Evolutionary conservation across 2,888 invertebrate species (phyloP).

Genomic region (Allacma fusca): DNA sequence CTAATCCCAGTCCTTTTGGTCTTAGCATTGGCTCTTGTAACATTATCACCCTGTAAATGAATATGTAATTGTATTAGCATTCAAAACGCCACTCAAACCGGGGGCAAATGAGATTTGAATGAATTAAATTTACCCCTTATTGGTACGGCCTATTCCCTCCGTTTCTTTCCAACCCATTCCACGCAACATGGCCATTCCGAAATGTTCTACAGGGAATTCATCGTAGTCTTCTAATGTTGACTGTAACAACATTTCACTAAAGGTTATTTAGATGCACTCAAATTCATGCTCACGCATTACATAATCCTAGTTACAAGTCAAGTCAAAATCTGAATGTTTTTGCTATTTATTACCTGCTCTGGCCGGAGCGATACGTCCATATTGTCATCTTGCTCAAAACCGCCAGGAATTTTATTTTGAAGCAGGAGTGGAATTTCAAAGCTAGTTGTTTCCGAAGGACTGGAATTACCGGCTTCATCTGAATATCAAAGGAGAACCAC

Average conservation of each 20-base stretch:
- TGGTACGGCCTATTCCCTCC: conserved; percentile 69
- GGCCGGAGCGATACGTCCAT: conserved; percentile 66
- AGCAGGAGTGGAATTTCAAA: conserved; percentile 65
- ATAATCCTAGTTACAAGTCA: too few relatives aligned
- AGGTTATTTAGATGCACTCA: too few relatives aligned
- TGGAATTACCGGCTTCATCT: conserved; percentile 42
- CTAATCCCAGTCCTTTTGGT: conserved; percentile 93
- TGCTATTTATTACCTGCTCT: too few relatives aligned
- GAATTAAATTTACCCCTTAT: conserved; percentile 66
- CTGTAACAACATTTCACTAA: conserved; percentile 40
- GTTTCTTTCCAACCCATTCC: conserved; percentile 93
- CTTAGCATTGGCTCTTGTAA: conserved; percentile 75
- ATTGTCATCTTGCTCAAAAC: conserved; percentile 66
- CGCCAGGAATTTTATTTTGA: conserved; percentile 66
- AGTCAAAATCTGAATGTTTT: too few relatives aligned
- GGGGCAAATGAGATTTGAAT: too few relatives aligned
- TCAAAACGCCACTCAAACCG: too few relatives aligned
- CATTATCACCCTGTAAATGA: conserved; percentile 65
- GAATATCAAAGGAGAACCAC: conserved; percentile 11
- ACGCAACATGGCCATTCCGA: conserved; percentile 90
- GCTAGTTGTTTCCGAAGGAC: conserved; percentile 31
- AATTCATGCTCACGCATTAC: too few relatives aligned
- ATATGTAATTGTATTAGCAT: background rate
- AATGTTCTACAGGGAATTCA: conserved; percentile 76
- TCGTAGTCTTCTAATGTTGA: conserved; percentile 73